phyloP scores from a whole-genome alignment of 2,797 vertebrate genomes.

The Galaxias olidus region DNA sequence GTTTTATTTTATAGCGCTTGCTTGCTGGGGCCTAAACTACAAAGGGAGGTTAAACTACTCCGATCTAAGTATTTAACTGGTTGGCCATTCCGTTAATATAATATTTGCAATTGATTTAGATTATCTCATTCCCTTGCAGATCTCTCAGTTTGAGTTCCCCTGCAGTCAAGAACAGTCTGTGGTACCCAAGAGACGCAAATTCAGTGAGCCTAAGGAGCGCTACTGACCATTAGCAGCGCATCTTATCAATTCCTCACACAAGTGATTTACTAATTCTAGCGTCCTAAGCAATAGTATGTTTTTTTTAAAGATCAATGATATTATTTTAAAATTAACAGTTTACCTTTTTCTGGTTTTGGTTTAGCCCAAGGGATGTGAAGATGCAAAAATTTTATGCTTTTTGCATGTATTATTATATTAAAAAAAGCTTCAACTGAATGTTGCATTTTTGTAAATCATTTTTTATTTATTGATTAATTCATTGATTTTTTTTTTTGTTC shows the following conservation, averaged over 20 bases:
- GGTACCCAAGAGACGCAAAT: slow-evolving; percentile 77
- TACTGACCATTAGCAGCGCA: slow-evolving; percentile 54
- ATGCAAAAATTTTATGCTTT: neutral
- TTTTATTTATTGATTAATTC: neutral
- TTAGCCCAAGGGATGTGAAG: no score
- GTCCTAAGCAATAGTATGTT: no score
- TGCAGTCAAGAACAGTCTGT: slow-evolving; percentile 78
- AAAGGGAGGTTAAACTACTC: no score
- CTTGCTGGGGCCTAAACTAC: no score
- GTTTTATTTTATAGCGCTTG: no score
- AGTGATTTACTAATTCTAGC: neutral
- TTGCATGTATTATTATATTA: neutral
- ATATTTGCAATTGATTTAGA: no score
- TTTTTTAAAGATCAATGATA: no score
- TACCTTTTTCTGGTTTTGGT: neutral
- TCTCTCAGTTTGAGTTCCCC: slow-evolving; percentile 72
- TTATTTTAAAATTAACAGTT: no score
- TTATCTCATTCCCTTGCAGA: slow-evolving; percentile 65
- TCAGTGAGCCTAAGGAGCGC: slow-evolving; percentile 85
- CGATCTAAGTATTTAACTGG: no score
- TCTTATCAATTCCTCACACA: neutral
- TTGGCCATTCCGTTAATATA: no score
- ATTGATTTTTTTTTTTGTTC: neutral
- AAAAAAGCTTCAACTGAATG: neutral
- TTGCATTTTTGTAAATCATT: neutral